phyloP scores from a whole-genome alignment of 2,113 vertebrate genomes.

The Campylorhamphus procurvoides region DNA sequence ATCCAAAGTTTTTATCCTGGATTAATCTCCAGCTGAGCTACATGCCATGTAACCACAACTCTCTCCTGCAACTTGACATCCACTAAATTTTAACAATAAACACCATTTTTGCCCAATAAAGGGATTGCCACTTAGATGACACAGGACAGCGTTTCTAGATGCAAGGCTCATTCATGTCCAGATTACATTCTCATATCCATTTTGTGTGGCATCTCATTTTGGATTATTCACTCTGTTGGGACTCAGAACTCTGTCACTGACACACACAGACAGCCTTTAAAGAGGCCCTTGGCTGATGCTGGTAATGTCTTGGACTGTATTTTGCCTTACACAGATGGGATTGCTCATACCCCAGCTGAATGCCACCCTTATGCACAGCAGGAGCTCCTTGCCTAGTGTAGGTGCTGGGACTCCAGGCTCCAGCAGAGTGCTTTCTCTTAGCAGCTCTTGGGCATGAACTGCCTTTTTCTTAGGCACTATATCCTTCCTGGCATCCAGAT shows the following conservation, averaged over 20 bases:
- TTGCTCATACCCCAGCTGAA: background rate
- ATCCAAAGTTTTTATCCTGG: background rate
- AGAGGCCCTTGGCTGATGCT: background rate
- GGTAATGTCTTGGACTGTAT: background rate
- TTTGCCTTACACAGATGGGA: background rate
- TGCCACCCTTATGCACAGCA: background rate
- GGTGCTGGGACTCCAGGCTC: background rate
- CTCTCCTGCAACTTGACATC: background rate
- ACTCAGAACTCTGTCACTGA: background rate
- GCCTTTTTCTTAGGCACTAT: background rate
- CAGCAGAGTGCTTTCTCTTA: background rate
- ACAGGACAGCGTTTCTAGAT: background rate
- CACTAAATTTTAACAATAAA: background rate
- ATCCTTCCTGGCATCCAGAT: background rate
- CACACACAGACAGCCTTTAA: background rate
- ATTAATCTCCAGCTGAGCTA: background rate
- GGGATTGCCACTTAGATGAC: background rate
- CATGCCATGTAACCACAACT: background rate
- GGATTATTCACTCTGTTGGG: background rate
- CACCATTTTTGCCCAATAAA: rapidly evolving
- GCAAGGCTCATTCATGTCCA: background rate
- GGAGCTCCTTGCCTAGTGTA: background rate
- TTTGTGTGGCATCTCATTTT: background rate
- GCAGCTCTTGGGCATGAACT: background rate
- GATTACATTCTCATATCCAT: background rate